Conservation (phyloP, 2,113 vertebrate genomes). For the Pomatostomus ruficeps region DNA sequence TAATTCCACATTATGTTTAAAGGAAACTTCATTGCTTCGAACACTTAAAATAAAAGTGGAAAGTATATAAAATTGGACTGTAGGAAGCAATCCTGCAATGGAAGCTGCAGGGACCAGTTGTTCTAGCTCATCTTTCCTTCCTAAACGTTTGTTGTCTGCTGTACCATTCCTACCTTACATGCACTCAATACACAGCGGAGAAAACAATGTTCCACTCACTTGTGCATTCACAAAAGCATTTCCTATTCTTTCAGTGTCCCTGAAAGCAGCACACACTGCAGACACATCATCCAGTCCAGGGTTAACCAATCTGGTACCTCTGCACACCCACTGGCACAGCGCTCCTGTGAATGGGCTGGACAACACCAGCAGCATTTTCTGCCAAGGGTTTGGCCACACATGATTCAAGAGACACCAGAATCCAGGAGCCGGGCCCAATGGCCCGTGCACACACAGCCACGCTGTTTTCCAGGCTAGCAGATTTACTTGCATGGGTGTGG, state of each 20-base stretch:
- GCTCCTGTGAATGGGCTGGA: not conserved
- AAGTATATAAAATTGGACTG: not conserved
- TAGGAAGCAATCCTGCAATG: not conserved
- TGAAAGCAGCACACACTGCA: not conserved
- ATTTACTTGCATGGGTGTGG: not conserved
- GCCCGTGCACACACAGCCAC: not conserved
- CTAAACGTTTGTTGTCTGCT: not conserved
- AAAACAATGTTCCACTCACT: not conserved
- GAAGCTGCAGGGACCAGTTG: not conserved
- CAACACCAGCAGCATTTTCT: not conserved
- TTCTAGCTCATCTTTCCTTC: not conserved
- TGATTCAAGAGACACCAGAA: not conserved
- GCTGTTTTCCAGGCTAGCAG: not conserved
- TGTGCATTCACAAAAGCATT: not conserved
- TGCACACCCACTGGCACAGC: not conserved
- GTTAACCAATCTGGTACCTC: not conserved
- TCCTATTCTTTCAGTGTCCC: not conserved
- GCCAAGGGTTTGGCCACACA: not conserved
- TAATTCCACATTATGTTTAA: conserved; percentile 5
- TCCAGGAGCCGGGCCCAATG: not conserved
- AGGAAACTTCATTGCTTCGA: not conserved
- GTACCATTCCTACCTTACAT: not conserved
- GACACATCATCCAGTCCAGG: not conserved
- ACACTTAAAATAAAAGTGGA: not conserved
- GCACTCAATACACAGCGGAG: not conserved